Evolutionary conservation across 1,140 invertebrate species (phyloP).

Genomic region (Euwallacea fornicatus): DNA sequence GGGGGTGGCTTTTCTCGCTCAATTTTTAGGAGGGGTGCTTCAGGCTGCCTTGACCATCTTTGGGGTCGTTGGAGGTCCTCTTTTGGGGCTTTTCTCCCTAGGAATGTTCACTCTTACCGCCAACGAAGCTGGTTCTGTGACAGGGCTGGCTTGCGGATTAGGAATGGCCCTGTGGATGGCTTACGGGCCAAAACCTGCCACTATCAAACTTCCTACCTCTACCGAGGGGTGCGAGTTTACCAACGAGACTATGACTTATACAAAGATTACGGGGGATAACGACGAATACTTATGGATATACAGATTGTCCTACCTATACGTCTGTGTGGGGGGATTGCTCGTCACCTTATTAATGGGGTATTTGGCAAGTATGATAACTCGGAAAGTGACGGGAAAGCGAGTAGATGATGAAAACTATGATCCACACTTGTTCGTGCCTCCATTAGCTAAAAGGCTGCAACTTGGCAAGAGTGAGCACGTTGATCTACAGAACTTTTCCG

Average conservation of each 20-base stretch:
- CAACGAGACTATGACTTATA: constrained; percentile 11
- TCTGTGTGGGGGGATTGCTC: constrained; percentile 69
- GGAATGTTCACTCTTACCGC: constrained; percentile 71
- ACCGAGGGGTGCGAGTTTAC: constrained; percentile 59
- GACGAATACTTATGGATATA: constrained; percentile 69
- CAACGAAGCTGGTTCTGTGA: constrained; percentile 70
- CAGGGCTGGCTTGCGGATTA: constrained; percentile 67
- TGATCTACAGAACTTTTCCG: too few relatives aligned
- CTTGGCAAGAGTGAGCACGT: too few relatives aligned
- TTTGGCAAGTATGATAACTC: constrained; percentile 58
- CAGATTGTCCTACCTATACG: constrained; percentile 87
- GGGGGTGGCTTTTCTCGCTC: constrained; percentile 72
- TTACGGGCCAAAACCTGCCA: constrained; percentile 77
- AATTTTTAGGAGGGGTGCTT: constrained; percentile 71
- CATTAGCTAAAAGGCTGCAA: constrained; percentile 55
- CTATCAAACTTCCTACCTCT: constrained; percentile 60
- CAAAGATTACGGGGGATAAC: constrained; percentile 7
- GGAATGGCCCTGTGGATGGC: constrained; percentile 80
- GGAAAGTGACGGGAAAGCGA: constrained; percentile 46
- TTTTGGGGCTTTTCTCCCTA: constrained; percentile 76
- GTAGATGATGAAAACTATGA: constrained; percentile 51
- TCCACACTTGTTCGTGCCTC: constrained; percentile 67
- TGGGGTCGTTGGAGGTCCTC: constrained; percentile 77
- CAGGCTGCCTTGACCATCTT: constrained; percentile 77
- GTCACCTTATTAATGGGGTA: constrained; percentile 68